Evolutionary conservation across 2,888 invertebrate species (phyloP), one percentile per base, ranked within the genome.

Genomic region (Norana najaformis): DNA sequence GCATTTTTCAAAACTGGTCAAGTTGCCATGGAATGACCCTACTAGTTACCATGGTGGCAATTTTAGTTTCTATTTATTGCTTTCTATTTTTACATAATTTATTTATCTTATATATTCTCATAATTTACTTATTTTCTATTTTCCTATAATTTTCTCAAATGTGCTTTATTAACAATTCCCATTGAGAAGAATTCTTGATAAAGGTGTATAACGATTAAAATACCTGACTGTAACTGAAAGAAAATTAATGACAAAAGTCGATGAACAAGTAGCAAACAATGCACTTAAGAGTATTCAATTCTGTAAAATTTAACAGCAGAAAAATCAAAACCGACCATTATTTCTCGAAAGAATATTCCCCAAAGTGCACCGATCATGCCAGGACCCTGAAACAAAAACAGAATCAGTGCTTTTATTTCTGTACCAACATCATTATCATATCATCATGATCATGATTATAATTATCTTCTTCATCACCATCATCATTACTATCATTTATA

Each of bases 301-400:
- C n/a, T 69, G 69, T 69, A n/a, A n/a, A 53, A 69, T 69, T 69
- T 69, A 69, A 69, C 13, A 69, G n/a, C 69, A 69, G n/a, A 69
- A 69, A 69, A 69, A 69, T n/a, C n/a, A 69, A 69, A 69, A 69
- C 93, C 92, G 92, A 95, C 95, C 92, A 92, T 93, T 35, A 95
- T 95, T 93, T 95, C 95, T 91, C 93, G 94, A 92, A 95, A 96
- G 90, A 95, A 93, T 89, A 95, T 94, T 90, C 95, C 95, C 94
- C 95, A 95, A 20, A 94, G 91, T 0, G 95, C 93, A 8, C 95
- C 95, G 38, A 95, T 93, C 69, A 95, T 94, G 30, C 94, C 95
- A 8, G 95, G 95, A 36, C 94, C 93, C 93, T 93, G 89, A 36
- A 92, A 91, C 82, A 69, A 88, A 90, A 90, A 69, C 41, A 30